Evolutionary conservation across 2,888 invertebrate genomes (phyloP).

Genomic region (Hesperia comma): DNA sequence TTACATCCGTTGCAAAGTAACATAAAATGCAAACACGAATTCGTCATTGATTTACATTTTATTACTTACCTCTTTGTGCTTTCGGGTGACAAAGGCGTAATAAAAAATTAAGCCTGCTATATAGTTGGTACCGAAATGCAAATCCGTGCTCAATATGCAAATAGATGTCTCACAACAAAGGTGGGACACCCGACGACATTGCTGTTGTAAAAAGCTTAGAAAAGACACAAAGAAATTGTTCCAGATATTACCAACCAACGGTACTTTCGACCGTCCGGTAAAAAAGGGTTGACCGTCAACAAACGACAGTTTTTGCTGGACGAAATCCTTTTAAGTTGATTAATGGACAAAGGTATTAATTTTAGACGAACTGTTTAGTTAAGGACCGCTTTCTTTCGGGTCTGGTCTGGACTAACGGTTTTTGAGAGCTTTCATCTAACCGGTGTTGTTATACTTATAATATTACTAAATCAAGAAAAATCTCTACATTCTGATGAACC

Average conservation of each 20-base stretch:
- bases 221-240: constrained; percentile 68
- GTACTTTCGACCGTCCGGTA: constrained; percentile 55
- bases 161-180: constrained; percentile 68
- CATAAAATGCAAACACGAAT: constrained; percentile 36
- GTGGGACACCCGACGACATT: constrained; percentile 58
- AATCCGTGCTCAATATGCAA: constrained; percentile 77
- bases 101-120: constrained; percentile 63
- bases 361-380: constrained; percentile 62
- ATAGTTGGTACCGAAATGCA: constrained; percentile 67
- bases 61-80: constrained; percentile 64
- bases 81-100: constrained; percentile 52
- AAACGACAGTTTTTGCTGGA: constrained; percentile 63
- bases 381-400: constrained; percentile 46
- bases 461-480: too few species aligned
- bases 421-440: constrained; percentile 42
- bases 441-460: constrained; percentile 30
- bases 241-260: constrained; percentile 71
- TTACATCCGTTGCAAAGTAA: constrained; percentile 22
- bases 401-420: constrained; percentile 47
- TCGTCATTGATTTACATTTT: constrained; percentile 65
- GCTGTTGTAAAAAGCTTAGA: constrained; percentile 72
- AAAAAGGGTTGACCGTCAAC: constrained; percentile 72
- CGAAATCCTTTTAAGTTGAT: constrained; percentile 75
- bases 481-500: too few species aligned
- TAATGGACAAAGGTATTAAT: constrained; percentile 75